Conservation (phyloP, 2,888 invertebrate species). For the Xanthia togata region DNA sequence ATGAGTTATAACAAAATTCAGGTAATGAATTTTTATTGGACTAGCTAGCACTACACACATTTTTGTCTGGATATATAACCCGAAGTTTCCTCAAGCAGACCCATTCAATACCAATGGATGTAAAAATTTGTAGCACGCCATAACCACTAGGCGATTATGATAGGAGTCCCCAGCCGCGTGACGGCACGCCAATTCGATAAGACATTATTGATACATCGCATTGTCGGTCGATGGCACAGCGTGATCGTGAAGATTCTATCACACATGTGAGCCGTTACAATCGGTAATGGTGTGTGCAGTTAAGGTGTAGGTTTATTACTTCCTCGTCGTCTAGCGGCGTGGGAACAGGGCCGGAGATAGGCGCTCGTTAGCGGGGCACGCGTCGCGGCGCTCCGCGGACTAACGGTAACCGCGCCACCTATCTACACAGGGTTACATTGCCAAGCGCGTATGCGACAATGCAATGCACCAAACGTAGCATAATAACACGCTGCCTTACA, state of each 20-base stretch:
- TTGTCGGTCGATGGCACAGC: constrained; percentile 68
- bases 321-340: constrained; percentile 84
- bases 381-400: constrained; percentile 71
- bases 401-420: constrained; percentile 69
- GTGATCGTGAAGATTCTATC: constrained; percentile 84
- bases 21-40: background rate
- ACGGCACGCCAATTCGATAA: constrained; percentile 84
- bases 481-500: constrained; percentile 62
- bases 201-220: constrained; percentile 82
- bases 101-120: constrained; percentile 42
- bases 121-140: constrained; percentile 57
- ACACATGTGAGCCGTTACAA: constrained; percentile 85
- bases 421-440: constrained; percentile 46
- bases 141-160: constrained; percentile 65
- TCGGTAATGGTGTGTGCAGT: constrained; percentile 89
- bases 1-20: background rate
- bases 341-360: constrained; percentile 88
- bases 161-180: constrained; percentile 68
- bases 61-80: constrained; percentile 1
- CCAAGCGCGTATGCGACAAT: constrained; percentile 62
- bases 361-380: constrained; percentile 85
- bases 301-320: constrained; percentile 89
- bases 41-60: background rate
- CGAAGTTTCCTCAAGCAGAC: constrained; percentile 18
- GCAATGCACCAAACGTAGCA: constrained; percentile 63